phyloP scores from a whole-genome alignment of 1,140 invertebrate species.

The Drosophila pallidifrons region DNA sequence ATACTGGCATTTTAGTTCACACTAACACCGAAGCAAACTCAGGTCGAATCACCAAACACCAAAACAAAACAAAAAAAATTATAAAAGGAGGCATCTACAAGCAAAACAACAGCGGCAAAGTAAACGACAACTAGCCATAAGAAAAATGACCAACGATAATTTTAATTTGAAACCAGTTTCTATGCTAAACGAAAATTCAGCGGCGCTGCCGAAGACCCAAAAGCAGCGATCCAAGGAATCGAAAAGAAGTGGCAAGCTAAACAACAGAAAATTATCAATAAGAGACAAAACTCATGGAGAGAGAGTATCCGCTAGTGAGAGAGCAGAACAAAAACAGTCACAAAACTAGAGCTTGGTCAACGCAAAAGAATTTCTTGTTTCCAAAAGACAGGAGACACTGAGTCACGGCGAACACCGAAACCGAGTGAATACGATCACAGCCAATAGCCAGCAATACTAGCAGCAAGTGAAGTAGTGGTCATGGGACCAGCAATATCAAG shows the following conservation, averaged over 20 bases:
- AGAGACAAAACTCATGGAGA: constrained; percentile 39
- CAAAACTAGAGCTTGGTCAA: constrained; percentile 35
- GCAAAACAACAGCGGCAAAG: constrained; percentile 60
- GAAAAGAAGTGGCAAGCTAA: constrained; percentile 51
- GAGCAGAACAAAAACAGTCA: constrained; percentile 12
- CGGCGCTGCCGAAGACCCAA: constrained; percentile 50
- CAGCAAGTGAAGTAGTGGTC: constrained; percentile 37
- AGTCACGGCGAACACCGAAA: constrained; percentile 37
- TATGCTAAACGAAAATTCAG: constrained; percentile 80
- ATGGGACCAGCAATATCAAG: constrained; percentile 51
- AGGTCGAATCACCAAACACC: constrained; percentile 67
- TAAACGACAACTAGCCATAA: constrained; percentile 83
- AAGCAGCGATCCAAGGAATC: constrained; percentile 52
- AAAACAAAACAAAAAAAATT: constrained; percentile 53
- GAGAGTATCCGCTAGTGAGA: constrained; percentile 11
- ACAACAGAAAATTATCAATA: constrained; percentile 59
- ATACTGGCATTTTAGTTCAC: constrained; percentile 44
- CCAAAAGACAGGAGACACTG: constrained; percentile 45
- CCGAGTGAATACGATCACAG: constrained; percentile 56
- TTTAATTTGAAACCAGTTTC: constrained; percentile 85
- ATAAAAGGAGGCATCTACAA: constrained; percentile 60
- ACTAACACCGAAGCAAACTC: constrained; percentile 62
- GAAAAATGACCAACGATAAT: constrained; percentile 84
- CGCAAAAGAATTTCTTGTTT: constrained; percentile 69
- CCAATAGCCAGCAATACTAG: neutral